These are phyloP conservation scores for Lophotis ruficrista DNA, from an alignment of 2,113 vertebrate species.

Conservation along the genomic window DNA sequence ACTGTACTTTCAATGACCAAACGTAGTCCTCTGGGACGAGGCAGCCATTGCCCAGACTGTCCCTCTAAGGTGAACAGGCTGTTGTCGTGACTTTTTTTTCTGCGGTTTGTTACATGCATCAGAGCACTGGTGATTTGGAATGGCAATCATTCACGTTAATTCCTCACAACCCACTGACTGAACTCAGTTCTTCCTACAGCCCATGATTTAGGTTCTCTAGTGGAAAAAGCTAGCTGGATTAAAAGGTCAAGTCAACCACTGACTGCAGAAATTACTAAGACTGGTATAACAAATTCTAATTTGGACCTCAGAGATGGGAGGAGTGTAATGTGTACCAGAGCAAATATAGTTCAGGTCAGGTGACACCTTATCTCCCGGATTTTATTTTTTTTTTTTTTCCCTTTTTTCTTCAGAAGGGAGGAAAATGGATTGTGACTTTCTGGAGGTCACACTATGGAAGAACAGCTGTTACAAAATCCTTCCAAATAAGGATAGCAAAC, in stretches of 20 bases:
- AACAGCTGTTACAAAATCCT: neutral
- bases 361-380: neutral
- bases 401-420: neutral
- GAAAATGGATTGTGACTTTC: neutral
- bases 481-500: neutral
- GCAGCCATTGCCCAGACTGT: neutral
- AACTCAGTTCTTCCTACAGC: neutral
- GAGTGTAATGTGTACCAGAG: neutral
- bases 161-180: neutral
- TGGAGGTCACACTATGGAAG: neutral
- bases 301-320: neutral
- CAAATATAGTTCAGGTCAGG: neutral
- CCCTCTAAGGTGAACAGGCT: neutral
- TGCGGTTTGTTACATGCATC: neutral
- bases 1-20: conserved; percentile 22
- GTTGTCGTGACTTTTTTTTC: neutral
- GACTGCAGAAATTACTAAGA: neutral
- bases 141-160: neutral
- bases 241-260: neutral
- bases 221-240: neutral
- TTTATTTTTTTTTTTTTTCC: neutral
- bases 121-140: neutral
- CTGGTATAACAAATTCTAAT: neutral
- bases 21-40: neutral
- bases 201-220: neutral